Conservation (phyloP, 2,797 vertebrate species). For the Pantherophis alleghaniensis region DNA sequence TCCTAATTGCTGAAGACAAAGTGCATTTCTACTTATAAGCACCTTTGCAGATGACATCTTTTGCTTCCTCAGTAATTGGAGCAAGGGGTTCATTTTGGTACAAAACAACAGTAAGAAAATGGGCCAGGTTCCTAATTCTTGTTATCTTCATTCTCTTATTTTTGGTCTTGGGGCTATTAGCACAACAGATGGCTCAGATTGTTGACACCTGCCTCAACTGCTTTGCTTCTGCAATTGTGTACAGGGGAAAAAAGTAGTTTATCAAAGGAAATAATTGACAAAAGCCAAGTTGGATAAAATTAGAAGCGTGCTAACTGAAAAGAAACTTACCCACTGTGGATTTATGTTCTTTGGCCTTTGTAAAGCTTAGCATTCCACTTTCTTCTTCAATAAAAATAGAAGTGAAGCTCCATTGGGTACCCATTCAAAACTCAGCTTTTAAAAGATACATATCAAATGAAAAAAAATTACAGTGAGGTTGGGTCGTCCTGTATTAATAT, state of each 20-base stretch:
- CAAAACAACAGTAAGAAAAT: constrained; percentile 6
- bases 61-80: constrained; percentile 20
- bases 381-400: background rate
- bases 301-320: background rate
- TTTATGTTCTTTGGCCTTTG: background rate
- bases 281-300: constrained; percentile 36
- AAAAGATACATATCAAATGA: background rate
- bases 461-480: background rate
- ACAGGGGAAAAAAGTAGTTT: constrained; percentile 19
- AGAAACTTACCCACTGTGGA: background rate
- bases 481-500: background rate
- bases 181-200: constrained; percentile 40
- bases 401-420: background rate
- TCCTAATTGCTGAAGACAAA: constrained; percentile 10
- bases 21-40: background rate
- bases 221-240: constrained; percentile 31
- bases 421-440: background rate
- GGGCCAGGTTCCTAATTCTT: background rate
- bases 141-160: constrained; percentile 14
- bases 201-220: constrained; percentile 41
- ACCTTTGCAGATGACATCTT: background rate
- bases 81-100: constrained; percentile 16
- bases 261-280: constrained; percentile 39
- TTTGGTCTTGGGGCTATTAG: constrained; percentile 5
- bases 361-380: background rate